These are phyloP conservation scores for Eupleurogrammus muticus DNA, from an alignment of 2,797 vertebrate species.

Conservation along the genomic window DNA sequence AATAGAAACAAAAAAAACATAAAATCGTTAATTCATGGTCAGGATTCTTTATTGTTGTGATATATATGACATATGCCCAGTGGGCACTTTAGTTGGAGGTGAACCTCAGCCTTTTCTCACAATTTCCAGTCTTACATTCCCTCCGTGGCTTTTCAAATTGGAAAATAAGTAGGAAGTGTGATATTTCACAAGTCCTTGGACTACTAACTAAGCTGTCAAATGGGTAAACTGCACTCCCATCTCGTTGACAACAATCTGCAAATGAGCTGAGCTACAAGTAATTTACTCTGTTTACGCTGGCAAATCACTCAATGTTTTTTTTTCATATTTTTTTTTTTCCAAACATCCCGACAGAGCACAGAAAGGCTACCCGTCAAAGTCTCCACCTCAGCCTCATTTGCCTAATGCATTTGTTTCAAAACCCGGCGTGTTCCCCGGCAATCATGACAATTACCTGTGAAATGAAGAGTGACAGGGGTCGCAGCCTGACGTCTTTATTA, in stretches of 20 bases:
- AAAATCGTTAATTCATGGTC: constrained; percentile 32
- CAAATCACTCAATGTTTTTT: constrained; percentile 72
- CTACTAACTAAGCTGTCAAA: constrained; percentile 88
- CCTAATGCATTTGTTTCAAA: constrained; percentile 69
- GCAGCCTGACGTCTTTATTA: constrained; percentile 72
- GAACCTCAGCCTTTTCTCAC: constrained; percentile 45
- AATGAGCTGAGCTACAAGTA: constrained; percentile 82
- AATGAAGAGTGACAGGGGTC: constrained; percentile 75
- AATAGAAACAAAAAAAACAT: constrained; percentile 8
- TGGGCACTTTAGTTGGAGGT: constrained; percentile 30
- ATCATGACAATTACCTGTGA: constrained; percentile 72
- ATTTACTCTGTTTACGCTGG: constrained; percentile 77
- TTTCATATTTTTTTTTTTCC: constrained; percentile 11
- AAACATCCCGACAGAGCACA: constrained; percentile 57
- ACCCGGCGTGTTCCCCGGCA: constrained; percentile 44
- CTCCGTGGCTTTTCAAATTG: constrained; percentile 72
- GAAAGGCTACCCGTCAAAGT: constrained; percentile 56
- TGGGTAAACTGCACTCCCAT: constrained; percentile 72
- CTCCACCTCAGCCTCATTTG: constrained; percentile 69
- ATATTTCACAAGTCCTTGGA: constrained; percentile 85
- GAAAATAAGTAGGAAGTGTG: constrained; percentile 79
- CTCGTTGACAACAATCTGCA: constrained; percentile 82
- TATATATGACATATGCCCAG: constrained; percentile 33
- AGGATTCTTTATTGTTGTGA: constrained; percentile 28
- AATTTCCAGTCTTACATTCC: constrained; percentile 63